Evolutionary conservation across 2,113 vertebrate genomes (phyloP).

Genomic region (Cavia porcellus): DNA sequence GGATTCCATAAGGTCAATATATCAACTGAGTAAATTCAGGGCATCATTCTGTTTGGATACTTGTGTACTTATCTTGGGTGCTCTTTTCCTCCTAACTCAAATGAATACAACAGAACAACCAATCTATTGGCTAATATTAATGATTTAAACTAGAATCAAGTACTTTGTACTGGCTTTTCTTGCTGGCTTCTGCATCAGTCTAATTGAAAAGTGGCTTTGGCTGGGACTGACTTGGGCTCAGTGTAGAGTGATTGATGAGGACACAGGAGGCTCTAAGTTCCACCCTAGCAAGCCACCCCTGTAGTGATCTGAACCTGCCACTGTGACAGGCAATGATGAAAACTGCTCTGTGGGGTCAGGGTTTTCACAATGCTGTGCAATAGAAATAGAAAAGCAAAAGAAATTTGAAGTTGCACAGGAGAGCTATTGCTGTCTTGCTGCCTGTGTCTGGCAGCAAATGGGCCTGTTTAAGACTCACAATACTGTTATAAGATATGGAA

Average conservation of each 20-base stretch:
- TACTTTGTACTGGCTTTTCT: not conserved
- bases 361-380: not conserved
- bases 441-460: not conserved
- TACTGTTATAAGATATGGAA: not conserved
- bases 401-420: not conserved
- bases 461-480: not conserved
- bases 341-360: not conserved
- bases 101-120: not conserved
- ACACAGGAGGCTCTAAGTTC: not conserved
- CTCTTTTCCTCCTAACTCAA: not conserved
- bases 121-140: not conserved
- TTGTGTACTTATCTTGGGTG: not conserved
- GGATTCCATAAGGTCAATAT: not conserved
- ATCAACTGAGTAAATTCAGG: not conserved
- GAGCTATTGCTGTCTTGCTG: not conserved
- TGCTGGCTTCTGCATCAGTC: not conserved
- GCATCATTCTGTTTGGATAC: not conserved
- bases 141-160: not conserved
- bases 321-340: not conserved
- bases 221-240: not conserved
- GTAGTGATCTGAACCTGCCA: not conserved
- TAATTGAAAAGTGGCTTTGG: conserved; percentile 1
- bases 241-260: not conserved
- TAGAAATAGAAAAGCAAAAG: not conserved
- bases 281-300: not conserved